phyloP scores from a whole-genome alignment of 2,797 vertebrate genomes.

The Cynodonichthys magdalenae region DNA sequence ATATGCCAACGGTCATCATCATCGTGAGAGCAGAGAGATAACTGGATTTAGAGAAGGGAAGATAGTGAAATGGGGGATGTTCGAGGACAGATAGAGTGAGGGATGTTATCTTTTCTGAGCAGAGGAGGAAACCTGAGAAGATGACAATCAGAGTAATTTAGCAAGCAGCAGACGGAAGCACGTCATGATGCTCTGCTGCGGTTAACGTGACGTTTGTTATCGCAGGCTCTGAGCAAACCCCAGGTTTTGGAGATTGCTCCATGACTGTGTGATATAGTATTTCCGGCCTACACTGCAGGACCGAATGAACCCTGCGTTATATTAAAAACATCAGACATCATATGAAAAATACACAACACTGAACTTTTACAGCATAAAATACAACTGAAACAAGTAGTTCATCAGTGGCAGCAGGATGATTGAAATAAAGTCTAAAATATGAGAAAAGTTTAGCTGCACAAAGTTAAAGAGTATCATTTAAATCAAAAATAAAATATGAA shows the following conservation, averaged over 20 bases:
- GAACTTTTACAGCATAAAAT: not conserved
- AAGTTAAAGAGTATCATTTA: slow-evolving; percentile 35
- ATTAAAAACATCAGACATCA: slow-evolving; percentile 8
- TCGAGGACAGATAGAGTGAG: slow-evolving; percentile 76
- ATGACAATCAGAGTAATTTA: slow-evolving; percentile 82
- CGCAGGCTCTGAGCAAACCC: slow-evolving; percentile 56
- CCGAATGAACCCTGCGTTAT: not conserved
- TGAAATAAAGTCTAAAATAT: not conserved
- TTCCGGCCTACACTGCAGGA: slow-evolving; percentile 27
- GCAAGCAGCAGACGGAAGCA: slow-evolving; percentile 74
- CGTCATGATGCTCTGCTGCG: slow-evolving; percentile 54
- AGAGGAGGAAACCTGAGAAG: slow-evolving; percentile 83
- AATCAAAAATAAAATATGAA: slow-evolving; percentile 58
- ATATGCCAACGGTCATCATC: slow-evolving; percentile 76
- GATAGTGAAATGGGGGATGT: slow-evolving; percentile 73
- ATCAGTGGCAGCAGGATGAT: not conserved
- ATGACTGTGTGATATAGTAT: slow-evolving; percentile 32
- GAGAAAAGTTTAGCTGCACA: too few relatives aligned
- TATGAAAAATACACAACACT: slow-evolving; percentile 8
- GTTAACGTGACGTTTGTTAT: slow-evolving; percentile 69
- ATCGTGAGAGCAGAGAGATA: slow-evolving; percentile 74
- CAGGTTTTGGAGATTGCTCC: slow-evolving; percentile 50
- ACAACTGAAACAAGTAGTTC: slow-evolving; percentile 6
- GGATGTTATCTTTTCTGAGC: slow-evolving; percentile 79
- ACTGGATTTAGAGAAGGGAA: slow-evolving; percentile 77